Percentiles rank a stretch among this genome's conserved stretches.
These are phyloP conservation scores for Nesogale talazaci DNA, from an alignment of 2,113 vertebrate genomes.

Conservation along the genomic window DNA sequence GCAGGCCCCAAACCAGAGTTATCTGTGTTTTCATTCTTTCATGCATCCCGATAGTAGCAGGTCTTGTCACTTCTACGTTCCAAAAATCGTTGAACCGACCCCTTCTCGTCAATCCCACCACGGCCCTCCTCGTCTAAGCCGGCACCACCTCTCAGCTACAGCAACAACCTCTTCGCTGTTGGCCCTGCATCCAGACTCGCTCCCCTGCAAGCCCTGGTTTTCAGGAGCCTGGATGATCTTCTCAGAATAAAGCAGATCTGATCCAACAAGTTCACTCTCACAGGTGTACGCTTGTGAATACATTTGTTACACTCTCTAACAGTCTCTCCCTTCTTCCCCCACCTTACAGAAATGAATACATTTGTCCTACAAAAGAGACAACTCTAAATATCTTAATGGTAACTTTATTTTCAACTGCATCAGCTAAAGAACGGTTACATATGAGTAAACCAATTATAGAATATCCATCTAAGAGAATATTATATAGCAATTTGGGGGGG, in stretches of 20 bases:
- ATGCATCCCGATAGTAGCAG: background rate
- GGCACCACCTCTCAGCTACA: background rate
- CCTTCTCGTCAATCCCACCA: background rate
- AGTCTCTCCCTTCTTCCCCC: too few species aligned
- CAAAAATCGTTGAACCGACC: background rate
- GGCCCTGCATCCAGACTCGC: background rate
- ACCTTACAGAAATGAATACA: background rate
- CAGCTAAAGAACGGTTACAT: background rate
- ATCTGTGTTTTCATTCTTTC: background rate
- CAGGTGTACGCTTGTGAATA: background rate
- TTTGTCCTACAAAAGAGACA: background rate
- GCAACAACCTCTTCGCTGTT: background rate
- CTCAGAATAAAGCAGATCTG: background rate
- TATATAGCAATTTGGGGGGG: background rate
- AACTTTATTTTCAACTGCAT: conserved; percentile 7
- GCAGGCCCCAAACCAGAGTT: background rate
- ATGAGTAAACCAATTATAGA: background rate
- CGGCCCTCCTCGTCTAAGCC: background rate
- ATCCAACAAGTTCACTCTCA: background rate
- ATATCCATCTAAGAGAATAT: background rate
- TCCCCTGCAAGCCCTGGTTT: background rate
- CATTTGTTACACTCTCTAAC: too few species aligned
- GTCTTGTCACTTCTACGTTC: background rate
- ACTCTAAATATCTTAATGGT: background rate
- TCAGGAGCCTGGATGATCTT: background rate